Conservation (phyloP, 2,797 vertebrate genomes). For the Chloroceryle inda region DNA sequence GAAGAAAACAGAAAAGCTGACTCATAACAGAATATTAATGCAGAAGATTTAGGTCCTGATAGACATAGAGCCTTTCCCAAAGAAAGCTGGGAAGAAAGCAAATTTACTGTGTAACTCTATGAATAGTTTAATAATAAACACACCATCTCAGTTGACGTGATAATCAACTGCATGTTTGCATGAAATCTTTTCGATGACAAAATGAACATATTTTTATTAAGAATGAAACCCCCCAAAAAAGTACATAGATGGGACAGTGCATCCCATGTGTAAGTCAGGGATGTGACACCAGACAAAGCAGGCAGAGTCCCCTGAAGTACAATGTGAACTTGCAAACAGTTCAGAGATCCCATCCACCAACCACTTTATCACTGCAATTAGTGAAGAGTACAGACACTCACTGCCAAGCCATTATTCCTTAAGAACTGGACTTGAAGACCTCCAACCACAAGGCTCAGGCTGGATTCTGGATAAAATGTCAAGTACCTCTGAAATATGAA, state of each 20-base stretch:
- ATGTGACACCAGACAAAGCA: neutral
- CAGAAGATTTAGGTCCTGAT: neutral
- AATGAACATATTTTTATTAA: neutral
- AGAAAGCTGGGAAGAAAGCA: neutral
- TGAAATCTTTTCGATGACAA: neutral
- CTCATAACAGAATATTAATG: neutral
- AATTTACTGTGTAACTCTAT: neutral
- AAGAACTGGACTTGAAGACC: neutral
- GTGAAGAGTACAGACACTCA: neutral
- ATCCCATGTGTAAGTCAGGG: accelerated
- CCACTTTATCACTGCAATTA: neutral
- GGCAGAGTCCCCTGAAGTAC: neutral
- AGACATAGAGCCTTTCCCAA: neutral
- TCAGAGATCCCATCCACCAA: neutral
- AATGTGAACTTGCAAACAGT: neutral
- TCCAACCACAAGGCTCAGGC: neutral
- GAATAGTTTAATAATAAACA: neutral
- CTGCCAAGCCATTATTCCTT: neutral
- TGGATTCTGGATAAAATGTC: neutral
- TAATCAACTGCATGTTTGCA: neutral
- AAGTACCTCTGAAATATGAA: neutral
- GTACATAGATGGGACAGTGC: neutral
- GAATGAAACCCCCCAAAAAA: neutral
- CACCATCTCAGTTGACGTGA: neutral
- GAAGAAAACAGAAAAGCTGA: neutral